phyloP scores from a whole-genome alignment of 2,888 invertebrate genomes.

The Coenonympha glycerion region DNA sequence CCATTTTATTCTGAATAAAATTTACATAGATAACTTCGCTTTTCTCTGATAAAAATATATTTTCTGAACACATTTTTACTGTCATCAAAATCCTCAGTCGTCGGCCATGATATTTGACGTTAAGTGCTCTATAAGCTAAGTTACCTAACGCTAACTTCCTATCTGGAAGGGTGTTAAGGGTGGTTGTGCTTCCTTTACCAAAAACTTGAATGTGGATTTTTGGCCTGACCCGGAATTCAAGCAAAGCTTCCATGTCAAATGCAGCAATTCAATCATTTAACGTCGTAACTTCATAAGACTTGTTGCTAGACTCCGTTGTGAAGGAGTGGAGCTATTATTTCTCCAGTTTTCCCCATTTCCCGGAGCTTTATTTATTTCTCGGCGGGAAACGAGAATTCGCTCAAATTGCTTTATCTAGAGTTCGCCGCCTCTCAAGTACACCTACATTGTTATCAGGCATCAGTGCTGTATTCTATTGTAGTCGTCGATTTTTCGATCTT shows the following conservation, averaged over 20 bases:
- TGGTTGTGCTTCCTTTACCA: no score
- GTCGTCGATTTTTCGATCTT: not conserved
- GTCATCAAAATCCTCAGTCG: no score
- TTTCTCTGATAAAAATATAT: no score
- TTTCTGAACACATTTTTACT: no score
- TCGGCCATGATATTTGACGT: no score
- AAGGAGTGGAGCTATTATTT: conserved; percentile 2
- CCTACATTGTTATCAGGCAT: conserved; percentile 3
- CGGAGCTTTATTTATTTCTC: conserved; percentile 8
- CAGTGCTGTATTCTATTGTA: not conserved
- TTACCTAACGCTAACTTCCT: no score
- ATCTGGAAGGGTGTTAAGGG: no score
- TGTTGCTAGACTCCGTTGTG: not conserved
- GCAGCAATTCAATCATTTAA: not conserved
- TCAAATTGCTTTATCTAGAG: conserved; percentile 14
- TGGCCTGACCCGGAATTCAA: no score
- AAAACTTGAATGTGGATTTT: no score
- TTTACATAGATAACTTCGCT: no score
- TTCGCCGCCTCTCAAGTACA: conserved; percentile 8
- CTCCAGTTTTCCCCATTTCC: conserved; percentile 4
- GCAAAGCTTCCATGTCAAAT: no score
- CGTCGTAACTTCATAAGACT: not conserved
- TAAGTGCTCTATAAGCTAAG: no score
- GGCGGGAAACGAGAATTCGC: conserved; percentile 8
- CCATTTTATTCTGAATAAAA: not conserved